Conservation (phyloP, 37 sponge, comb jelly and placozoan genomes). For the Agelas oroides region DNA sequence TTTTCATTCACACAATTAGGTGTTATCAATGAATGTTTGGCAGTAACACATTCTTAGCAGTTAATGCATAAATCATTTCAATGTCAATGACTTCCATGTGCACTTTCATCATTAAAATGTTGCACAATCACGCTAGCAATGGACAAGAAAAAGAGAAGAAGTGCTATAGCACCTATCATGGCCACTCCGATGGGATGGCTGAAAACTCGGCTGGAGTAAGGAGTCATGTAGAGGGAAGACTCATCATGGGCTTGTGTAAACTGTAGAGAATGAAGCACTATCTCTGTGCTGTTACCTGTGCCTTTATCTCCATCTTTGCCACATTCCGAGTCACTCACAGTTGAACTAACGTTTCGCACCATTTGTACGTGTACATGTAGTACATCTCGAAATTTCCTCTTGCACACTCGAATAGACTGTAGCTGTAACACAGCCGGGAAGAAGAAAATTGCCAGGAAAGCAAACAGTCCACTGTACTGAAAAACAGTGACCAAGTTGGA, state of each 20-base stretch:
- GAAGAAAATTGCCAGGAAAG: constrained; percentile 63
- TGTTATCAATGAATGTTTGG: no score
- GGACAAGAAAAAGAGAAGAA: constrained; percentile 43
- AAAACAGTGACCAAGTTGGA: constrained; percentile 76
- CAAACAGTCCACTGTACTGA: constrained; percentile 75
- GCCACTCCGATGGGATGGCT: constrained; percentile 34
- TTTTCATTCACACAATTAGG: no score
- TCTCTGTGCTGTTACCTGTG: no score
- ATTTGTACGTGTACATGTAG: no score
- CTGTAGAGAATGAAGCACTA: no score
- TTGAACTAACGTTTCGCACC: no score
- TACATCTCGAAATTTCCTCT: constrained; percentile 52
- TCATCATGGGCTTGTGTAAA: not conserved
- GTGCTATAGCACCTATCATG: constrained; percentile 16
- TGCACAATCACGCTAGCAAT: constrained; percentile 45
- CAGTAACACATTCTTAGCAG: no score
- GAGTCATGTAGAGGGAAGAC: constrained; percentile 48
- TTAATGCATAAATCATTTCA: no score
- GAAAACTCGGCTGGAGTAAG: constrained; percentile 35
- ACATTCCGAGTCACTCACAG: no score
- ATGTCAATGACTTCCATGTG: no score
- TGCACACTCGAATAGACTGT: constrained; percentile 60
- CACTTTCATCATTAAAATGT: no score
- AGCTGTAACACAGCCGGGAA: constrained; percentile 73
- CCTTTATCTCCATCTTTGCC: no score